Conservation (phyloP, 2,888 invertebrate species). For the Trissoscelio sp. region DNA sequence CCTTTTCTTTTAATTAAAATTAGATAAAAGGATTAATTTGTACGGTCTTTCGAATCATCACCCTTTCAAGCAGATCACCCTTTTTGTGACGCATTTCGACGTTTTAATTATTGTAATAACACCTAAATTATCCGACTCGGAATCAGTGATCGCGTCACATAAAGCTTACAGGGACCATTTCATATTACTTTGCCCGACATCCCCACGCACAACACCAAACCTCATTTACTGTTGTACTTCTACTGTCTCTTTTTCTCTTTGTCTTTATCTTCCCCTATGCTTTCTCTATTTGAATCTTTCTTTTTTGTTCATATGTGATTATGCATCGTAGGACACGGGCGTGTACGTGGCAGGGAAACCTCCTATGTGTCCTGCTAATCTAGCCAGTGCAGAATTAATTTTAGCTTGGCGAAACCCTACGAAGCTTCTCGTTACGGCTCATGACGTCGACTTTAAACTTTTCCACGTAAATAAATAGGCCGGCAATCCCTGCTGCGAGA, state of each 20-base stretch:
- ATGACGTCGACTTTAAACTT: constrained; percentile 70
- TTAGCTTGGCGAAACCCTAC: constrained; percentile 76
- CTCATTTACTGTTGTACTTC: not conserved
- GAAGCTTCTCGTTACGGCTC: constrained; percentile 71
- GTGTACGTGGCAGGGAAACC: constrained; percentile 74
- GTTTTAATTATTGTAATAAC: constrained; percentile 53
- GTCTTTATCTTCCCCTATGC: not conserved
- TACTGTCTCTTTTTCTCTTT: constrained; percentile 9
- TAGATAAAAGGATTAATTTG: constrained; percentile 39
- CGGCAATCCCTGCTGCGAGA: constrained; percentile 61
- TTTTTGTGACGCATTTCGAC: not conserved
- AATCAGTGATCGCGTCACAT: constrained; percentile 16
- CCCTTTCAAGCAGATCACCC: not conserved
- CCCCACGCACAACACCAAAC: constrained; percentile 13
- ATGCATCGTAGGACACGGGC: constrained; percentile 63
- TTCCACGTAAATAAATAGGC: constrained; percentile 73
- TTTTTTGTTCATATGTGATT: constrained; percentile 62
- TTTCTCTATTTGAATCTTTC: constrained; percentile 17
- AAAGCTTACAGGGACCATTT: constrained; percentile 27
- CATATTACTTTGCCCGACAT: constrained; percentile 17
- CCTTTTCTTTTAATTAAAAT: constrained; percentile 23
- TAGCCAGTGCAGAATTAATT: constrained; percentile 79
- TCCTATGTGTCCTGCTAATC: constrained; percentile 77
- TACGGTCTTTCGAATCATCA: not conserved
- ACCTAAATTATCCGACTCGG: constrained; percentile 23